Evolutionary conservation across 1,140 invertebrate genomes (phyloP).

Genomic region (Drosophila lacteicornis): DNA sequence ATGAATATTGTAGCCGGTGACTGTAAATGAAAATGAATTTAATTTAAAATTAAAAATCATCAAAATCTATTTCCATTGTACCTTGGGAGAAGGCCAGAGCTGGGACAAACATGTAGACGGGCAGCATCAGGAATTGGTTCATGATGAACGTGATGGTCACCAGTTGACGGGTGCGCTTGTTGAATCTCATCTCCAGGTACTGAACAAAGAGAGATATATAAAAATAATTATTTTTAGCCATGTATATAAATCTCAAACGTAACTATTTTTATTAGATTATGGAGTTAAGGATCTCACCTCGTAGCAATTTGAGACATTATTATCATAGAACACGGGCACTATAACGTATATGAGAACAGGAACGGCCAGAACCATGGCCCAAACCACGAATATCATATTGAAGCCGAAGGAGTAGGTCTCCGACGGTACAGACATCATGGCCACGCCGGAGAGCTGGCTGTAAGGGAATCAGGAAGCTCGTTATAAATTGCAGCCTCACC

Average conservation of each 20-base stretch:
- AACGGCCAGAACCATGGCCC: slow-evolving; percentile 88
- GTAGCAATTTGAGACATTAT: slow-evolving; percentile 93
- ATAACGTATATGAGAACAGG: slow-evolving; percentile 89
- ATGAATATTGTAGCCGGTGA: slow-evolving; percentile 91
- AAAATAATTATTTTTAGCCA: not conserved
- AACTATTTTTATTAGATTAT: not conserved
- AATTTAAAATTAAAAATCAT: too few relatives aligned
- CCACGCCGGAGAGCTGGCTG: slow-evolving; percentile 93
- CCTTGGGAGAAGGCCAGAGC: slow-evolving; percentile 92
- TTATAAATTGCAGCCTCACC: not conserved
- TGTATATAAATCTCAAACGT: not conserved
- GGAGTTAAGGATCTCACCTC: slow-evolving; percentile 86
- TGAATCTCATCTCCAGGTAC: slow-evolving; percentile 90
- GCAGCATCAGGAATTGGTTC: slow-evolving; percentile 80
- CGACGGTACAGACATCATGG: slow-evolving; percentile 91
- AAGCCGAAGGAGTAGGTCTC: slow-evolving; percentile 93
- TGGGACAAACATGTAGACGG: slow-evolving; percentile 86
- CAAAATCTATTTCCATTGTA: slow-evolving; percentile 78
- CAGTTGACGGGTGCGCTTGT: slow-evolving; percentile 87
- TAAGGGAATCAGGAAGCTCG: slow-evolving; percentile 4
- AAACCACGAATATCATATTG: slow-evolving; percentile 87
- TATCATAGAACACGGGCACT: slow-evolving; percentile 92
- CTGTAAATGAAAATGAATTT: slow-evolving; percentile 85
- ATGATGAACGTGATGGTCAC: slow-evolving; percentile 88
- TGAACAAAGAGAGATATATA: slow-evolving; percentile 70